These are phyloP conservation scores for Mesitornis unicolor DNA, from an alignment of 2,113 vertebrate species.

Conservation along the genomic window DNA sequence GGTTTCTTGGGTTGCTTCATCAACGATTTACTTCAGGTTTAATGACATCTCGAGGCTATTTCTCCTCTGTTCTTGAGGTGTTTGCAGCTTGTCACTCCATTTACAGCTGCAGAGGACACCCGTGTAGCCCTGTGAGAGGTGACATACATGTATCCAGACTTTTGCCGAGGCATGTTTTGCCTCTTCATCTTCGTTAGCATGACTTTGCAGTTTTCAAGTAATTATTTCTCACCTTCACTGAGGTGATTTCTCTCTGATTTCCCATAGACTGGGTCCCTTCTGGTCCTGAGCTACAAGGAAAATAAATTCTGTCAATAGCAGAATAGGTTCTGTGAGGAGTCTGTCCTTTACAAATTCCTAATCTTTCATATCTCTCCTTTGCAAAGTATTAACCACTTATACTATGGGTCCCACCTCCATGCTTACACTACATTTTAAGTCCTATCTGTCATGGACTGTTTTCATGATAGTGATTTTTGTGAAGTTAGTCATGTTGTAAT, in stretches of 20 bases:
- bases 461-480: background rate
- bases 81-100: constrained; percentile 5
- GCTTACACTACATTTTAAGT: background rate
- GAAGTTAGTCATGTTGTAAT: background rate
- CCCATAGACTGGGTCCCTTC: background rate
- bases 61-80: background rate
- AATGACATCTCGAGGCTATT: background rate
- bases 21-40: constrained; percentile 13
- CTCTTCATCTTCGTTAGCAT: background rate
- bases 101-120: background rate
- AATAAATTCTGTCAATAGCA: background rate
- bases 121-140: background rate
- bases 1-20: background rate
- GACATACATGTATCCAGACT: background rate
- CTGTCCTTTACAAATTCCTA: background rate
- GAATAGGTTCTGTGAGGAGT: background rate
- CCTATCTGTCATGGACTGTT: background rate
- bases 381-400: background rate
- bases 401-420: background rate
- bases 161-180: background rate
- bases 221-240: background rate
- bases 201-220: background rate
- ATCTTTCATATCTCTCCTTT: background rate
- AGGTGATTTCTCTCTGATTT: background rate
- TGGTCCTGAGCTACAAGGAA: background rate